Percentiles rank a stretch among this genome's conserved stretches.
phyloP scores from a whole-genome alignment of 1,140 invertebrate species.

The Stegodyphus mimosarum region DNA sequence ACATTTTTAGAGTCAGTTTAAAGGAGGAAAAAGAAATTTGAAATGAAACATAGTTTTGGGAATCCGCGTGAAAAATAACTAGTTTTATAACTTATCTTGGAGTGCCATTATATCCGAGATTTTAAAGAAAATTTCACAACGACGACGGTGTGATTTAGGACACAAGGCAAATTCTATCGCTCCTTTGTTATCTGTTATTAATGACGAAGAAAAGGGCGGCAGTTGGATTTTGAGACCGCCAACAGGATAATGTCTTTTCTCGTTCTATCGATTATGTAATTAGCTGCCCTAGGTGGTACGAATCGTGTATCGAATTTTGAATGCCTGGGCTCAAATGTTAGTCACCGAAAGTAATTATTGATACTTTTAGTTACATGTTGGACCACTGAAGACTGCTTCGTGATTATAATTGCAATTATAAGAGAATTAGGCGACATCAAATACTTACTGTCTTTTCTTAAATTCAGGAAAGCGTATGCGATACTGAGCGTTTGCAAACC shows the following conservation, averaged over 20 bases:
- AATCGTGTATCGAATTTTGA: conserved; percentile 60
- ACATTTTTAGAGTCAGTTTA: conserved; percentile 1
- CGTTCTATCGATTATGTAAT: conserved; percentile 60
- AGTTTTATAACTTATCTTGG: conserved; percentile 52
- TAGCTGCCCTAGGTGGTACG: conserved; percentile 54
- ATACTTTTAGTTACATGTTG: conserved; percentile 35
- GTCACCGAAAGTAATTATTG: conserved; percentile 51
- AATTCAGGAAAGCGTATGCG: too few relatives aligned
- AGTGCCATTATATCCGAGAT: conserved; percentile 49
- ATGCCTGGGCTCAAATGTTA: conserved; percentile 56
- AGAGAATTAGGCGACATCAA: conserved; percentile 52
- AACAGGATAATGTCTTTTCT: conserved; percentile 60
- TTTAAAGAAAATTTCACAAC: conserved; percentile 50
- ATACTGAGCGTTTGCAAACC: too few relatives aligned
- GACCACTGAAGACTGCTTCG: conserved; percentile 33
- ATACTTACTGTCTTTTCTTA: conserved; percentile 27
- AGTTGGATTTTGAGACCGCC: conserved; percentile 56
- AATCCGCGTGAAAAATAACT: conserved; percentile 45
- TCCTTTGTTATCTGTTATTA: conserved; percentile 59
- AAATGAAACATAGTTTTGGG: conserved; percentile 32
- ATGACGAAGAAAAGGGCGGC: conserved; percentile 38
- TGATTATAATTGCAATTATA: conserved; percentile 58
- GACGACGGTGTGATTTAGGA: conserved; percentile 18
- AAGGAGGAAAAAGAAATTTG: conserved; percentile 21
- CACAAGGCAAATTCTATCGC: conserved; percentile 54